Evolutionary conservation across 2,888 invertebrate genomes (phyloP), one percentile per base, ranked within the genome.

Genomic region (Lasioglossum calceatum): DNA sequence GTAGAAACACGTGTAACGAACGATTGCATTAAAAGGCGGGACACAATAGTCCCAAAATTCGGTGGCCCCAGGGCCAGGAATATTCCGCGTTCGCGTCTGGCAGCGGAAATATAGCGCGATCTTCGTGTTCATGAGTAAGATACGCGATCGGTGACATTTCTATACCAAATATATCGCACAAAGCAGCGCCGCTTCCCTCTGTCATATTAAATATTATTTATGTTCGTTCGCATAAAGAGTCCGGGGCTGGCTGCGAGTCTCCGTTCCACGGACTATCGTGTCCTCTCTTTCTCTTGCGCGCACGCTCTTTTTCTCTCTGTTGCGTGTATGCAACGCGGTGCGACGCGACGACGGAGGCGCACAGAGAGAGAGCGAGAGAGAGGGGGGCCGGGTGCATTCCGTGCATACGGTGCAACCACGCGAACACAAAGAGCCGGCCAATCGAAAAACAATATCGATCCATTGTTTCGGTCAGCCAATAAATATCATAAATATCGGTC

Each of bases 121-220:
- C 77, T 50, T 50, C 77, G 71, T 82, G 84, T 87, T 86, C 87
- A 84, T 79, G 85, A 91, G 86, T 86, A 92, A 94, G 94, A 94
- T 94, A 93, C 92, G 93, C 92, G 91, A 95, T 94, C 94, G 93
- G 92, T 95, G 95, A 95, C 94, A 91, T 95, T 94, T 95, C 95
- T 95, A 94, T 95, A 94, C 95, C 94, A 94, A 95, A 95, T 95
- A 94, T 93, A 94, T 93, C 93, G 92, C 90, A 94, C 94, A 94
- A 95, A 94, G 94, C 87, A 78, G 87, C 87, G 92, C 94, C 94
- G 94, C 93, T 89, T 88, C 88, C 83, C 91, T 78, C 90, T 94
- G 95, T 95, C 95, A 94, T 95, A 95, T 95, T 95, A 95, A 95
- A 95, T 95, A 95, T 95, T 95, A 95, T 95, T 95, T 95, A 95